Base-by-base conservation (phyloP, 2,888 invertebrate species). In the Slavum lentiscoides region DNA sequence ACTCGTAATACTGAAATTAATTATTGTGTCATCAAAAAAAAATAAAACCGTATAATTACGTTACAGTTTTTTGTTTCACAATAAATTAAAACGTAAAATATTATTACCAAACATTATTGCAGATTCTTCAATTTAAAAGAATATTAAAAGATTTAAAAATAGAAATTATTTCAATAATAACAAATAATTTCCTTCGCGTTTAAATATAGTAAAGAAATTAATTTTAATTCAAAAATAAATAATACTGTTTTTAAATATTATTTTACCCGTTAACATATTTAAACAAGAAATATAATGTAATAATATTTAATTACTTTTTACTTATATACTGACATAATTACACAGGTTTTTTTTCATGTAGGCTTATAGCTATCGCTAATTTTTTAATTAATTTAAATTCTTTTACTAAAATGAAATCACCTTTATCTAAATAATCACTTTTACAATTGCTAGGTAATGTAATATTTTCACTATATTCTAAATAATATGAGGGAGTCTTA, bases 401-500 rank as follows among this genome's bases (percentile, higher is more conserved):
- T 30, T 39, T 6, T 30, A 39, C 11, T 37, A 15, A 53, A 53
- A 17, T 37, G 17, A 58, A 75, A 66, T 75, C 55, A 77, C 82
- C 75, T 73, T 82, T 37, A 21, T 77, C 74, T 53, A 70, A 76
- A 23, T 68, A 53, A 55, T 74, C 76, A 73, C n/a, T 82, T 77
- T 77, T 77, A 43, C 66, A 75, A 39, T 81, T 81, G 30, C 82
- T 88, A 0, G 90, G 89, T 66, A 90, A 86, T 84, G 89, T 89
- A 74, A 90, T 85, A 84, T 90, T 89, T 30, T 88, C 87, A 13
- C 88, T 86, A 83, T 90, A 88, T 55, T 88, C 87, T 84, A 89
- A 86, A 85, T 91, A 91, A 85, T 90, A 90, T 81, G 88, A 88
- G 0, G 90, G 89, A 0, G 89, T 88, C 83, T 88, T 88, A 37